Evolutionary conservation across 2,797 vertebrate genomes (phyloP).

Genomic region (Menidia menidia): DNA sequence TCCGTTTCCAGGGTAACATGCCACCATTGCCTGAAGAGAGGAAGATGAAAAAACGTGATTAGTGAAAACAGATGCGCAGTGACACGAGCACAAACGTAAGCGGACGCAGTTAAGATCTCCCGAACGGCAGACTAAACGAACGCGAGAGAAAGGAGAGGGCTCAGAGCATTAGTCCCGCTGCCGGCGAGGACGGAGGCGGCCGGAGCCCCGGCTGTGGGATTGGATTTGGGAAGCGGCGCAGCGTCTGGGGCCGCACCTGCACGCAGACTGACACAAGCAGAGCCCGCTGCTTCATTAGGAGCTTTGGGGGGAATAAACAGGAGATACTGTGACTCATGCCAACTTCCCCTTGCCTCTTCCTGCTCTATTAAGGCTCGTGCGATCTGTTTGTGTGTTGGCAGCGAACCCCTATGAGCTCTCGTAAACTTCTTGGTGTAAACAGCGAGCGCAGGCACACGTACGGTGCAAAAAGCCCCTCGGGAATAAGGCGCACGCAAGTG

Average conservation of each 20-base stretch:
- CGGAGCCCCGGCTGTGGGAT: neutral
- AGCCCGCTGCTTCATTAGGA: constrained; percentile 48
- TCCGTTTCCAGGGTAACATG: constrained; percentile 95
- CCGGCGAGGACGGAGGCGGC: neutral
- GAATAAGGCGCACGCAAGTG: constrained; percentile 32
- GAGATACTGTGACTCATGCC: constrained; percentile 61
- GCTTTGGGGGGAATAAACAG: constrained; percentile 67
- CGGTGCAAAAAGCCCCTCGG: constrained; percentile 20
- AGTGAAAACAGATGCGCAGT: constrained; percentile 36
- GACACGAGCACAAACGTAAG: neutral
- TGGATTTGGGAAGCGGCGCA: constrained; percentile 19
- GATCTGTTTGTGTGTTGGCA: constrained; percentile 72
- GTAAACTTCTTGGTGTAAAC: constrained; percentile 69
- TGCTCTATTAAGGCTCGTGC: constrained; percentile 59
- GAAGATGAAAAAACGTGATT: constrained; percentile 41
- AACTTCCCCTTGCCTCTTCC: constrained; percentile 69
- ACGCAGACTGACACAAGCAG: constrained; percentile 6
- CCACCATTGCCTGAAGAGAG: constrained; percentile 91
- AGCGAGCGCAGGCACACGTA: constrained; percentile 11
- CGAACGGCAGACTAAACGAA: constrained; percentile 10
- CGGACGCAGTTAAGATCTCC: constrained; percentile 3
- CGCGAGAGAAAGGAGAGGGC: neutral
- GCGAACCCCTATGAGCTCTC: constrained; percentile 57
- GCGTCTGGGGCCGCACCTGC: constrained; percentile 47
- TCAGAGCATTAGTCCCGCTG: neutral